Evolutionary conservation across 2,113 vertebrate species (phyloP).

Genomic region (Tricholaema leucomelas): DNA sequence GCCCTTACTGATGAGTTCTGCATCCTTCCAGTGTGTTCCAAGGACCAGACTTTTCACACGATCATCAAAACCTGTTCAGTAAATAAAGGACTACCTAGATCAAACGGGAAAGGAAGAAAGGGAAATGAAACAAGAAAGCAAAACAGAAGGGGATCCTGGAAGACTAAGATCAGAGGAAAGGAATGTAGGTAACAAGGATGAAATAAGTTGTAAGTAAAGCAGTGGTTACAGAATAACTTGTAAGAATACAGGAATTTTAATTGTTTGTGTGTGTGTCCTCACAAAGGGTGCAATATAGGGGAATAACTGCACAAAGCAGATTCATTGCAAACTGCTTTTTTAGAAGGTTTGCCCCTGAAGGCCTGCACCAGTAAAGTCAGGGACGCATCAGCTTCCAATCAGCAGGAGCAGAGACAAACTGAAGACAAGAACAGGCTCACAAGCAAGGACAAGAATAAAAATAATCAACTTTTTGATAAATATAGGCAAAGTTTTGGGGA

Average conservation of each 20-base stretch:
- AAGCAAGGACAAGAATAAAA: background rate
- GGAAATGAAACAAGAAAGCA: background rate
- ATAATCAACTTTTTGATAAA: background rate
- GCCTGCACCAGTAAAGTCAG: fast-evolving
- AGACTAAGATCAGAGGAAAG: background rate
- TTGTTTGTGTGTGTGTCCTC: too few relatives aligned
- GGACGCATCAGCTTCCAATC: background rate
- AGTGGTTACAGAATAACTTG: background rate
- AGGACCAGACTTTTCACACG: background rate
- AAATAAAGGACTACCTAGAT: background rate
- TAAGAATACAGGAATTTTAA: background rate
- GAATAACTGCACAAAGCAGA: background rate
- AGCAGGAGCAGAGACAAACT: background rate
- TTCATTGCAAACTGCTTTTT: background rate
- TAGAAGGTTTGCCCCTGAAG: background rate
- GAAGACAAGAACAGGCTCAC: background rate
- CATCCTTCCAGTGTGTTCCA: background rate
- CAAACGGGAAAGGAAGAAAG: background rate
- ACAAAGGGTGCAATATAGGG: background rate
- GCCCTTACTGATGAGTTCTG: background rate
- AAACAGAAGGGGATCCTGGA: background rate
- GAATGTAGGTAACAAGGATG: background rate
- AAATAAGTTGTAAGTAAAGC: background rate
- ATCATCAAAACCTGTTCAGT: background rate
- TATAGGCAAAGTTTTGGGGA: background rate